These are phyloP conservation scores for Drosophila paracracens DNA, from an alignment of 2,888 invertebrate species.

Conservation along the genomic window DNA sequence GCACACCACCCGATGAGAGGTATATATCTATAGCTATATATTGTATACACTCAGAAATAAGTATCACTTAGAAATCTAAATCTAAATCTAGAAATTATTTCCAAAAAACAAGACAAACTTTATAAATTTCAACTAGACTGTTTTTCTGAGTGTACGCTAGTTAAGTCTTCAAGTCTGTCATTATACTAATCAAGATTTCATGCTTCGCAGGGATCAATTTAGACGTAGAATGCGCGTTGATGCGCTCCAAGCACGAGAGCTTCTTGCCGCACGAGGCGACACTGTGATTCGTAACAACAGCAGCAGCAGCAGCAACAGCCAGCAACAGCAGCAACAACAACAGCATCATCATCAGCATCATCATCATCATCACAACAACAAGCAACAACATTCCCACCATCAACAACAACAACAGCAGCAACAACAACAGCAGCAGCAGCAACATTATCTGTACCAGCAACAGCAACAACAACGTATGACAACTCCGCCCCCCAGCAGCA, in stretches of 20 bases:
- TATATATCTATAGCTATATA: slow-evolving; percentile 43
- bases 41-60: not conserved
- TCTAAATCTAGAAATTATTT: too few relatives aligned
- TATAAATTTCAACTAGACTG: too few relatives aligned
- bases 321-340: slow-evolving; percentile 58
- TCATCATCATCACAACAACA: slow-evolving; percentile 69
- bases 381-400: slow-evolving; percentile 78
- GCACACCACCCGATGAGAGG: slow-evolving; percentile 85
- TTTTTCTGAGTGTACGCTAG: too few relatives aligned
- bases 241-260: slow-evolving; percentile 84
- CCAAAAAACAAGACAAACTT: not conserved
- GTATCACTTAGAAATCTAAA: too few relatives aligned
- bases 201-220: slow-evolving; percentile 81
- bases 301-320: slow-evolving; percentile 50
- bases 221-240: slow-evolving; percentile 85
- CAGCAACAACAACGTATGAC: slow-evolving; percentile 63
- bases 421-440: slow-evolving; percentile 60
- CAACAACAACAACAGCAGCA: slow-evolving; percentile 59
- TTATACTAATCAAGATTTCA: not conserved
- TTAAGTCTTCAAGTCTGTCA: fast-evolving
- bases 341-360: slow-evolving; percentile 69
- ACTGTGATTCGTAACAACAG: slow-evolving; percentile 78
- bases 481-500: slow-evolving; percentile 36
- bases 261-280: slow-evolving; percentile 81
- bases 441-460: slow-evolving; percentile 60